A percentile compares a stretch with the other conserved stretches of the same genome.
Evolutionary conservation across 2,113 vertebrate species (phyloP).

Genomic region (Prochilodus magdalenae): DNA sequence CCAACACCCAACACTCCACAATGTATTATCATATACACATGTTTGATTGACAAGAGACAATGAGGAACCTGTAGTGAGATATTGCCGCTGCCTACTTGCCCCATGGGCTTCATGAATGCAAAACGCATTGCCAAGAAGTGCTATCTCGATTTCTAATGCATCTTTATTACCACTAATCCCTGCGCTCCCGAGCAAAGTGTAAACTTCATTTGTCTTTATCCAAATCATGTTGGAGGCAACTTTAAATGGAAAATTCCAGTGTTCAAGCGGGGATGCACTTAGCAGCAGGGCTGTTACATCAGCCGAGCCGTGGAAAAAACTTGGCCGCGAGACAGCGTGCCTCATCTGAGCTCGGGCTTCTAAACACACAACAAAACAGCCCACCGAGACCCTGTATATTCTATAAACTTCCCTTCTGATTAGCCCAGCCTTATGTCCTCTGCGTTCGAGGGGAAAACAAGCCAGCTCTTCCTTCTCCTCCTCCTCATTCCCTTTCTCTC

Average conservation of each 20-base stretch:
- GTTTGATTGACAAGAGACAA: conserved; percentile 63
- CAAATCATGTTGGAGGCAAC: conserved; percentile 72
- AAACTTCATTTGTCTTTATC: conserved; percentile 77
- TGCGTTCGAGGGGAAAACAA: conserved; percentile 30
- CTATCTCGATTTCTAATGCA: conserved; percentile 73
- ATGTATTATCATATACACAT: conserved; percentile 46
- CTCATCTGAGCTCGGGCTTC: conserved; percentile 18
- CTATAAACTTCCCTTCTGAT: conserved; percentile 45
- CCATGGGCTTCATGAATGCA: conserved; percentile 57
- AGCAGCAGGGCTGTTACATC: conserved; percentile 29
- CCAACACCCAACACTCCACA: conserved; percentile 10
- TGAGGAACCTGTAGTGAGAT: conserved; percentile 54
- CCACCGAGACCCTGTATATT: conserved; percentile 61
- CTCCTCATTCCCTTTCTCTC: conserved; percentile 28
- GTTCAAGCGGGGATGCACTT: conserved; percentile 63
- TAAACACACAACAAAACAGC: conserved; percentile 62
- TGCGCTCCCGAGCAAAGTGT: conserved; percentile 65
- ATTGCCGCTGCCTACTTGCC: conserved; percentile 57
- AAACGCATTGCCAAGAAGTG: conserved; percentile 68
- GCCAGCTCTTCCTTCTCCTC: conserved; percentile 44
- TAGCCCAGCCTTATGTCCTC: conserved; percentile 45
- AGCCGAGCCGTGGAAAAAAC: conserved; percentile 48
- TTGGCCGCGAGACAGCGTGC: conserved; percentile 65
- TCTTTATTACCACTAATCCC: conserved; percentile 77
- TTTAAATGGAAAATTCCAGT: conserved; percentile 61